Evolutionary conservation across 1,140 invertebrate species (phyloP), one percentile per base, ranked within the genome.

Genomic region (Rhysida immarginata): DNA sequence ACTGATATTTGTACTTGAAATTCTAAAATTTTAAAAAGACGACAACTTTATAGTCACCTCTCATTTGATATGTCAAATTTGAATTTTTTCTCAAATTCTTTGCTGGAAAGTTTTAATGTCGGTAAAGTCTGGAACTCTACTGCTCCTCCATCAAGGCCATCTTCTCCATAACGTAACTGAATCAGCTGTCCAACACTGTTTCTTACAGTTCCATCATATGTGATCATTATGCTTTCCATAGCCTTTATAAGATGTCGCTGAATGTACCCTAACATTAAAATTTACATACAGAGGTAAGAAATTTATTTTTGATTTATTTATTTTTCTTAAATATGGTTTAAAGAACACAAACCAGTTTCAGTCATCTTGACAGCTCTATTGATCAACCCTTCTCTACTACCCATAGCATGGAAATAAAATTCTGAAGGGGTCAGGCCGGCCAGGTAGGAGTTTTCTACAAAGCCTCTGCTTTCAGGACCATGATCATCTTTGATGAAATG

Each of bases 401-500:
- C 96, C 96, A 99, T 99, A 64, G 96, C 95, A 74, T 99, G 96
- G 69, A 99, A 99, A 75, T 91, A 99, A 69, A 99, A 99, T 68
- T 99, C 96, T 0, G 94, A 95, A 0, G 96, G 96, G 0, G 96
- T 99, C 62, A 99, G 73, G 58, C 96, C 96, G 66, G 96, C 94
- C 61, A 99, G 83, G 70, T 99, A 99, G 0, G 96, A 99, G 70
- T 99, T 99, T 75, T 99, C 96, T 55, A 99, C 96, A 72, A 99
- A 99, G 26, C 96, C 96, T 75, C 93, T 85, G 0, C 90, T 95
- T 71, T 97, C 95, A 44, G 96, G 95, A 80, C 96, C 96, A 68
- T 99, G 99, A 81, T 99, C 96, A 70, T 99, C 96, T 72, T 99
- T 99, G 66, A 99, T 99, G 75, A 99, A 99, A 74, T 99, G 96